Evolutionary conservation across 2,797 vertebrate genomes (phyloP), one percentile per base, ranked within the genome.

Genomic region (Triplophysa yarkandensis): DNA sequence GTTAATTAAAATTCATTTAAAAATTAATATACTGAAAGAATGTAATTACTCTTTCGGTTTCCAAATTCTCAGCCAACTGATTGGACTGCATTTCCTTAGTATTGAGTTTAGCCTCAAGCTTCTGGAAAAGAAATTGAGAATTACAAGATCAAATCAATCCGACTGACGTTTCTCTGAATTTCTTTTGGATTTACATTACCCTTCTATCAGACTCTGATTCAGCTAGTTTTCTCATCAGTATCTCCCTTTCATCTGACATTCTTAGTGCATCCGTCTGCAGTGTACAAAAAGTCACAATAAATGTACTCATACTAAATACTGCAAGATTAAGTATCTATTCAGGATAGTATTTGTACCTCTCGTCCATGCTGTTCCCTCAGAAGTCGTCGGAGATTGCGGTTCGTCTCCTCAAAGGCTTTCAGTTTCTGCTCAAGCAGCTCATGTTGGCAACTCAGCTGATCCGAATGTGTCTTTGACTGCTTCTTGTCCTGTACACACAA

Each of bases 361-460:
- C 87, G 72, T 9, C 80, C 79, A 1, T 92, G 92, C 81, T 95
- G 92, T 62, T 95, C 93, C 67, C 90, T 89, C 57, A 98, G 91
- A n/a, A 96, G 91, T 11, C 92, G 91, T 60, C 94, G 87, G 0
- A 98, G 94, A 0, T 88, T 86, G 62, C 89, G 90, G 79, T 97
- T 97, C 6, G 94, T 95, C 82, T 87, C 88, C 80, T 95, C 93
- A 34, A 96, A 98, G 4, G 94, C 93, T 76, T 88, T 89, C 21
- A 98, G 80, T 80, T 96, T 98, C 87, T 97, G 94, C 0, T 95
- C 74, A 75, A 98, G 81, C 74, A 93, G 78, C 57, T 94, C 91
- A 77, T 94, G 95, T 77, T 98, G 95, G 28, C 92, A 90, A 1
- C 84, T 84, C 19, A 98, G 76, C 0, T 90, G 86, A 50, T 89